These are phyloP conservation scores for Meloidogyne exigua DNA, from an alignment of 1,140 invertebrate genomes.

Conservation along the genomic window DNA sequence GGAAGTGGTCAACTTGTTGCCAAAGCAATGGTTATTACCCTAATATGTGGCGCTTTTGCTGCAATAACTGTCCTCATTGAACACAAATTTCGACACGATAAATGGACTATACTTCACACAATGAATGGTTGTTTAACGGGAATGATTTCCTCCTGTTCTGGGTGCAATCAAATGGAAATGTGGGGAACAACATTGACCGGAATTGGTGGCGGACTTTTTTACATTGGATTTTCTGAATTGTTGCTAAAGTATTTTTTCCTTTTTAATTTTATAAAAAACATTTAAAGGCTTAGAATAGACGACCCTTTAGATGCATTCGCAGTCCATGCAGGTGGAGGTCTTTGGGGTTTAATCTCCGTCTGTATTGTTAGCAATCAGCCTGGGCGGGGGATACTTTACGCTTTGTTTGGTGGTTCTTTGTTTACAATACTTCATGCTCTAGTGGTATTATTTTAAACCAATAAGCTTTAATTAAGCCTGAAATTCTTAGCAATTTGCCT, in stretches of 20 bases:
- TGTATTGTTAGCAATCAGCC: slow-evolving; percentile 28
- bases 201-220: slow-evolving; percentile 65
- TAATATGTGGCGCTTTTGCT: slow-evolving; percentile 67
- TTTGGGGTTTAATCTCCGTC: slow-evolving; percentile 67
- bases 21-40: slow-evolving; percentile 67
- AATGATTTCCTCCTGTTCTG: slow-evolving; percentile 67
- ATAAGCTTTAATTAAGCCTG: no score
- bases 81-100: slow-evolving; percentile 49
- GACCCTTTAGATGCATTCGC: slow-evolving; percentile 70
- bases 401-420: slow-evolving; percentile 3
- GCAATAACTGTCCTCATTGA: slow-evolving; percentile 64
- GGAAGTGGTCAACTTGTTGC: slow-evolving; percentile 26
- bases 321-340: slow-evolving; percentile 69
- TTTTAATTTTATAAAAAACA: no score
- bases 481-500: slow-evolving; percentile 65
- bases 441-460: slow-evolving; percentile 27
- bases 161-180: slow-evolving; percentile 64
- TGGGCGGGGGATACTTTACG: slow-evolving; percentile 49
- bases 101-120: slow-evolving; percentile 68
- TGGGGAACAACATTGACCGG: slow-evolving; percentile 66
- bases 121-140: slow-evolving; percentile 69
- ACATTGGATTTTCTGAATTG: slow-evolving; percentile 63
- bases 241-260: slow-evolving; percentile 56
- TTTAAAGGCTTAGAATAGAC: slow-evolving; percentile 63
- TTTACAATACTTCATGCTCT: slow-evolving; percentile 48